Base-by-base conservation (phyloP, 2,113 vertebrate species). In the Albula goreensis region DNA sequence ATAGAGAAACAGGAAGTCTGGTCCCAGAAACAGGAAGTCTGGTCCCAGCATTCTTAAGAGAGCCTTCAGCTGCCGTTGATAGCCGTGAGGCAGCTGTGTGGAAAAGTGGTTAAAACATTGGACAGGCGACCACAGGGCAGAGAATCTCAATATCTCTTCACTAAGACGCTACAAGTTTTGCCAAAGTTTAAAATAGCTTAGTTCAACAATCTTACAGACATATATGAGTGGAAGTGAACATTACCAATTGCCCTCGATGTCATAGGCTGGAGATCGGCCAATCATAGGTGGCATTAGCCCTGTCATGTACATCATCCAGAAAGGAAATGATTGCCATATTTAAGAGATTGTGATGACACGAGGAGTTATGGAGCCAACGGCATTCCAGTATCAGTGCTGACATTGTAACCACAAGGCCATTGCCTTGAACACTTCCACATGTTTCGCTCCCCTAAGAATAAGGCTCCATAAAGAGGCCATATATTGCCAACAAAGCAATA, bases 1-100 rank as follows among this genome's bases (percentile, higher is more conserved):
- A 60, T 5, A 2, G 17, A 57, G 74, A 80, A 56, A 74, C 15
- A 84, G 60, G 80, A 87, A 85, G 66, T 13, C 2, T 60, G 79
- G 13, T 57, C 15, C 52, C 2, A 78, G 22, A 80, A 56, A 74
- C 15, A 84, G 60, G 80, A 87, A 85, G 66, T 13, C 5, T 78
- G 79, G 13, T 57, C 8, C 52, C 2, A 78, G 22, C 31, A 51
- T 53, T 81, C 50, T 25, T 8, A 81, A 8, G n/a, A 79, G 49
- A 48, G 49, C n/a, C 10, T 22, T 31, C 0, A 4, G 79, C 49
- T 22, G 13, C 17, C 48, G 19, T 11, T 22, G 79, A 51, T 50
- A 80, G 22, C 15, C 3, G n/a, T 50, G 50, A 50, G 79, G 48
- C 79, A 80, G 31, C 79, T 22, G 79, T 74, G 12, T 74, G 70